A percentile compares a stretch with the other conserved stretches of the same genome.
These are phyloP conservation scores for Coelopa frigida DNA, from an alignment of 1,140 invertebrate species.

Conservation along the genomic window DNA sequence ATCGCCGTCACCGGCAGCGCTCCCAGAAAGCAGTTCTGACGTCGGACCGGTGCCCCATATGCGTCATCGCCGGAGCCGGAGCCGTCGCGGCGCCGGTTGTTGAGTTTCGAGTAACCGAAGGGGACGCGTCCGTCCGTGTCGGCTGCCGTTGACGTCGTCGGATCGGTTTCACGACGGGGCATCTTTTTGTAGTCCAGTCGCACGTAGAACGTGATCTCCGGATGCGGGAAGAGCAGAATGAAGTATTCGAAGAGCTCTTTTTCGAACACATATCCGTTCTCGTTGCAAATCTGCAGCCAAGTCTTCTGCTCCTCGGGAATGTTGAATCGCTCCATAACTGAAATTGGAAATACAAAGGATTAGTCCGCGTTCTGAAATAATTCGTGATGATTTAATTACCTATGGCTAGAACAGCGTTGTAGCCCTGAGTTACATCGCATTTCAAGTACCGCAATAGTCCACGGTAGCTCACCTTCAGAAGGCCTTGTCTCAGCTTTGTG, in stretches of 20 bases:
- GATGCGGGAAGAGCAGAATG: slow-evolving; percentile 30
- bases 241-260: slow-evolving; percentile 33
- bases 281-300: slow-evolving; percentile 28
- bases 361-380: no score
- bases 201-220: slow-evolving; percentile 28
- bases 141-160: background rate
- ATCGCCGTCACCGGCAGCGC: slow-evolving; percentile 16
- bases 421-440: slow-evolving; percentile 21
- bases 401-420: slow-evolving; percentile 23
- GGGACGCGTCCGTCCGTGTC: slow-evolving; percentile 11
- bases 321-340: slow-evolving; percentile 22
- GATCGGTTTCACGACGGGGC: slow-evolving; percentile 9
- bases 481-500: slow-evolving; percentile 12
- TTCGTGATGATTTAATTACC: no score
- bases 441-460: slow-evolving; percentile 19
- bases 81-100: background rate
- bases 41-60: slow-evolving; percentile 27
- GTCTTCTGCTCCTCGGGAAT: slow-evolving; percentile 18
- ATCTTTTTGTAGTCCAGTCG: slow-evolving; percentile 27
- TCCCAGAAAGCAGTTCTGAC: slow-evolving; percentile 37
- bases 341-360: background rate
- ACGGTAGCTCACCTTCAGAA: slow-evolving; percentile 26
- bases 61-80: background rate
- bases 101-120: slow-evolving; percentile 6
- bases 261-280: slow-evolving; percentile 30